Conservation (phyloP, 2,113 vertebrate genomes). For the Arvicanthis niloticus region DNA sequence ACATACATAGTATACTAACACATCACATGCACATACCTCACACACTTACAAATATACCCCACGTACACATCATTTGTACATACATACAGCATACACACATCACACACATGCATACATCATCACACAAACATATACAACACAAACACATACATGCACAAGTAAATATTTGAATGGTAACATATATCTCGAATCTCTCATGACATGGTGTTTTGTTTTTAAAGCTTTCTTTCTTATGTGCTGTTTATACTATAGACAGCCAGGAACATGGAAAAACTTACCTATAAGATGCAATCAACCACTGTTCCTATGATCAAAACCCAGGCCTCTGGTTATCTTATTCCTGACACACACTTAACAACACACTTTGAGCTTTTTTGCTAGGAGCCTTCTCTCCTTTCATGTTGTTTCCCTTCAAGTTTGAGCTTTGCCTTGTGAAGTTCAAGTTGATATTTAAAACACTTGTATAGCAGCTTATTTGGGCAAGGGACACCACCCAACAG, state of each 20-base stretch:
- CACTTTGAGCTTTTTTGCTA: background rate
- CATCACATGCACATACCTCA: too few species aligned
- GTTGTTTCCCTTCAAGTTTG: background rate
- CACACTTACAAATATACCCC: background rate
- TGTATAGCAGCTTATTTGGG: background rate
- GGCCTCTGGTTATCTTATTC: background rate
- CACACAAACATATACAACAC: background rate
- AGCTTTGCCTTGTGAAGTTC: background rate
- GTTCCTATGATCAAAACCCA: background rate
- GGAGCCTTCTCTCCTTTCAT: background rate
- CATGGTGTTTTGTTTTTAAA: conserved; percentile 2
- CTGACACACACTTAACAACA: background rate
- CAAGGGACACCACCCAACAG: background rate
- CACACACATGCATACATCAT: background rate
- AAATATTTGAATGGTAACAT: background rate
- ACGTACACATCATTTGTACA: background rate
- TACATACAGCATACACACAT: background rate
- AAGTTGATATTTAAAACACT: background rate
- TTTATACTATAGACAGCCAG: background rate
- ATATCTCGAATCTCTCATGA: background rate
- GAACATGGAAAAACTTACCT: background rate
- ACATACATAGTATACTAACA: background rate
- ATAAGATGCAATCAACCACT: background rate
- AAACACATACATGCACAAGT: background rate
- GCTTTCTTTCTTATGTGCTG: background rate